Conservation (phyloP, 2,888 invertebrate species). For the Plebejus anna region DNA sequence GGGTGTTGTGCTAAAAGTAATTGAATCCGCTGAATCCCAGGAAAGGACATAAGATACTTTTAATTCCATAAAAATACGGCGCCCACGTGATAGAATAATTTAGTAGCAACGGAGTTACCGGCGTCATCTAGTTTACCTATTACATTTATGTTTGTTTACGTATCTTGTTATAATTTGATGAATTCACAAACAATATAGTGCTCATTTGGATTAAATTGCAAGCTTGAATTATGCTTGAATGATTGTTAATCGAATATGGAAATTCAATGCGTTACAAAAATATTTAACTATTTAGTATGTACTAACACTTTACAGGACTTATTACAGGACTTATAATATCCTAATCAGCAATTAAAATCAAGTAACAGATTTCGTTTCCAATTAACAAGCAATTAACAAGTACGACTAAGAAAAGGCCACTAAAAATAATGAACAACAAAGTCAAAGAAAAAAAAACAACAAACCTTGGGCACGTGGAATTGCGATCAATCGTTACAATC, state of each 20-base stretch:
- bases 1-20: no score
- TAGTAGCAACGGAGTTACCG: no score
- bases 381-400: not conserved
- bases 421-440: not conserved
- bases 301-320: not conserved
- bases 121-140: no score
- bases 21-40: no score
- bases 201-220: no score
- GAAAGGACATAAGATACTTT: no score
- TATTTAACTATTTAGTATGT: not conserved
- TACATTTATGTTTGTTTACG: no score
- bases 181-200: no score
- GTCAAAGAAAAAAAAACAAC: slow-evolving; percentile 11
- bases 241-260: not conserved
- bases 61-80: no score
- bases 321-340: not conserved
- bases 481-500: slow-evolving; percentile 33
- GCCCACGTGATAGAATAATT: no score
- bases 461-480: slow-evolving; percentile 5
- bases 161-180: no score
- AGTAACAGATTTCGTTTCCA: not conserved
- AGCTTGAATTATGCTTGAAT: no score
- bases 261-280: not conserved
- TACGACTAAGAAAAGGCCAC: not conserved
- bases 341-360: not conserved